Evolutionary conservation across 2,113 vertebrate genomes (phyloP).

Genomic region (Pimephales promelas): DNA sequence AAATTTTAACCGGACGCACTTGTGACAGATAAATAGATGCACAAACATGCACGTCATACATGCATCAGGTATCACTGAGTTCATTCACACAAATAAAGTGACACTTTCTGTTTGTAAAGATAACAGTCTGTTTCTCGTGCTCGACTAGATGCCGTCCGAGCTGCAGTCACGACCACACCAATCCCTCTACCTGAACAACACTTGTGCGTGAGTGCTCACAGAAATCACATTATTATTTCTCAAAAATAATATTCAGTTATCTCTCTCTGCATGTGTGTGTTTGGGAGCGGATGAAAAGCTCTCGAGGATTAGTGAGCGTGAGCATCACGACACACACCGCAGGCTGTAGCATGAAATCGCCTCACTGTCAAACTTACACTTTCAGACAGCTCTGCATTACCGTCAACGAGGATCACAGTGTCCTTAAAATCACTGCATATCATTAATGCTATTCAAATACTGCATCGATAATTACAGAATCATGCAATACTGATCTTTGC

Average conservation of each 20-base stretch:
- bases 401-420: not conserved
- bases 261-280: not conserved
- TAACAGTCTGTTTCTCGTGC: not conserved
- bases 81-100: not conserved
- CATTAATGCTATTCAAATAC: not conserved
- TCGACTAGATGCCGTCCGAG: not conserved
- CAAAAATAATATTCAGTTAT: slow-evolving; percentile 10
- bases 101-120: not conserved
- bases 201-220: not conserved
- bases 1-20: too few species aligned
- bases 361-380: slow-evolving; percentile 30
- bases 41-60: not conserved
- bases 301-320: slow-evolving; percentile 60
- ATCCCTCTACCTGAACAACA: not conserved
- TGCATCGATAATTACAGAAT: not conserved
- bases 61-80: not conserved
- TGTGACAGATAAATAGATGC: not conserved
- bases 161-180: slow-evolving; percentile 44
- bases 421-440: not conserved
- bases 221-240: slow-evolving; percentile 12
- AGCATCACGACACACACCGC: slow-evolving; percentile 50
- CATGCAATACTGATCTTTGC: not conserved
- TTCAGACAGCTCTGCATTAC: not conserved
- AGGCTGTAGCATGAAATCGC: slow-evolving; percentile 8
- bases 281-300: slow-evolving; percentile 61